Evolutionary conservation across 2,888 invertebrate species (phyloP).

Genomic region (Syrista parreyssii): DNA sequence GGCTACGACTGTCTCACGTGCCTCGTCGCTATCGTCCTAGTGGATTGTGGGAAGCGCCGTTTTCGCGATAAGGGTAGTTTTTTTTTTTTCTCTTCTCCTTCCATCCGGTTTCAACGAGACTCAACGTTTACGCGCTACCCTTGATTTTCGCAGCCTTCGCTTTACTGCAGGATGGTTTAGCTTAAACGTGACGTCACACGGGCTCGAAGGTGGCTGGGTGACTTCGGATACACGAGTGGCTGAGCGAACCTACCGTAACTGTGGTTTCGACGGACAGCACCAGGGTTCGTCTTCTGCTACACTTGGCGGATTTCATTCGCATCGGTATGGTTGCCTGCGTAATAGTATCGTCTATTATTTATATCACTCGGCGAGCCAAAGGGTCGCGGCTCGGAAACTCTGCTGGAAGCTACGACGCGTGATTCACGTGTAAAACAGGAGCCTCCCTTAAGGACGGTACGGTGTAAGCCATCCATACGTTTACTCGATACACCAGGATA

Average conservation of each 20-base stretch:
- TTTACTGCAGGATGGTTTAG: not conserved
- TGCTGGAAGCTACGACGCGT: not conserved
- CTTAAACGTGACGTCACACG: not conserved
- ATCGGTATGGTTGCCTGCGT: not conserved
- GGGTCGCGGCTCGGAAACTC: not conserved
- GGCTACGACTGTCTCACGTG: too few relatives aligned
- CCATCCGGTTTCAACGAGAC: too few relatives aligned
- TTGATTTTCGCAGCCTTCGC: not conserved
- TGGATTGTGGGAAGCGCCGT: not conserved
- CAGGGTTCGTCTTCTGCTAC: not conserved
- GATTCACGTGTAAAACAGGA: not conserved
- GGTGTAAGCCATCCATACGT: not conserved
- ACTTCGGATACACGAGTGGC: not conserved
- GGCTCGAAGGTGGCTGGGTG: not conserved
- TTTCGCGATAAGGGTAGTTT: not conserved
- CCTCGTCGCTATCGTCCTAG: not conserved
- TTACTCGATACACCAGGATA: not conserved
- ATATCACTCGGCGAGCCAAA: conserved; percentile 9
- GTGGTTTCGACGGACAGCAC: not conserved
- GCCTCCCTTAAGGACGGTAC: not conserved
- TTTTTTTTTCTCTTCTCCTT: too few relatives aligned
- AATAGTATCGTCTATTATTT: conserved; percentile 36
- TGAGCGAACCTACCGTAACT: too few relatives aligned
- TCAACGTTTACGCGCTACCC: too few relatives aligned
- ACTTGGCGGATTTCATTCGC: not conserved